Base-by-base conservation (phyloP, 1,140 invertebrate genomes). In the Camponotus vicinus region DNA sequence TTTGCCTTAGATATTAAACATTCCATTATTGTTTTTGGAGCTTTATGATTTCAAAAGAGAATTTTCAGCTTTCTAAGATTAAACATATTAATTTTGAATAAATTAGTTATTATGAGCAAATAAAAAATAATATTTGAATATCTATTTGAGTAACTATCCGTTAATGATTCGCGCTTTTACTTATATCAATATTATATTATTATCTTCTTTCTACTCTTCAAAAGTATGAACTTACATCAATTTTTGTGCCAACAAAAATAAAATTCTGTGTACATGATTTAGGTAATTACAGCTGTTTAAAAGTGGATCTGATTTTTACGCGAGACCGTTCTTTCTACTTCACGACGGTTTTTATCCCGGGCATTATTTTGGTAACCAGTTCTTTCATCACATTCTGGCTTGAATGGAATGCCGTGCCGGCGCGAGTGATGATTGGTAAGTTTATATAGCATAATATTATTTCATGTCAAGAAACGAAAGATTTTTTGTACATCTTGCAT, bases 381-480 rank as follows among this genome's bases (percentile, higher is more conserved):
- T 98, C 98, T 90, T 99, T 99, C 96, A 98, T 98, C 95, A 98
- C 98, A 90, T 98, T 98, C 96, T 99, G 98, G 98, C 96, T 99
- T 93, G 98, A 99, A 96, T 98, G 98, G 98, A 99, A 99, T 95
- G 98, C 98, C 86, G 98, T 99, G 90, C 98, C 98, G 94, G 98
- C 98, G 92, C 97, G 98, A 95, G 98, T 98, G 91, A 98, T 98
- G 97, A 98, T 98, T 96, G 98, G 98, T 98, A 96, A 96, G 94
- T 83, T 4, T 21, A 40, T 27, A 15, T 8, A 49, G 21, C 2
- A 15, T 2, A 61, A 75, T 61, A 1, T 7, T 1, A 15, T 21
- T 18, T 15, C 7, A 18, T 73, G 0, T 70, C 40, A 7, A 78
- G n/a, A 78, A 78, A 15, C 6, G 9, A 40, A 40, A 63, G 13